Conservation (phyloP, 53 echinoderm and acorn worm species). For the Hippasteria phrygiana region DNA sequence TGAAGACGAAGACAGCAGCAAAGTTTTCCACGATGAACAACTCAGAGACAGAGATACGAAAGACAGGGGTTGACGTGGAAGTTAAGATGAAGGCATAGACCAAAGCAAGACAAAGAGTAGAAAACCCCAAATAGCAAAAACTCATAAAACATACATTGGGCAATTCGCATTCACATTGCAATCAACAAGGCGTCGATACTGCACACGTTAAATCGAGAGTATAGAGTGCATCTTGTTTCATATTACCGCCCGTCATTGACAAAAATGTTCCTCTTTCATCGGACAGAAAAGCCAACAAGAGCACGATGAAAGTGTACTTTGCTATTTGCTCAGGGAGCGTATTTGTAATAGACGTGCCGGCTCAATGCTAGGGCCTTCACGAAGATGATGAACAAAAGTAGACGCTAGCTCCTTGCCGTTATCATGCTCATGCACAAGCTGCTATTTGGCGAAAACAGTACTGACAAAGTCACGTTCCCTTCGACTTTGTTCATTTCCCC, state of each 20-base stretch:
- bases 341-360: neutral
- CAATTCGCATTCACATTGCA: neutral
- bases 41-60: too few species aligned
- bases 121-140: too few species aligned
- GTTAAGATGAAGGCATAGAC: neutral
- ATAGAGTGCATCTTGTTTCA: neutral
- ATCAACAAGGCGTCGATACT: neutral
- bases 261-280: neutral
- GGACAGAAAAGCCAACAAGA: neutral
- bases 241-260: neutral
- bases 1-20: neutral
- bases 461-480: neutral
- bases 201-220: too few species aligned
- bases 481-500: neutral
- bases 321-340: neutral
- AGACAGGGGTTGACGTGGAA: too few species aligned
- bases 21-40: neutral
- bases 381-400: neutral
- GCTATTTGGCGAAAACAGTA: neutral
- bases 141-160: too few species aligned
- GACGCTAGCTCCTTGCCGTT: neutral
- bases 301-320: neutral
- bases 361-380: neutral
- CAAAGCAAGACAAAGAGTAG: neutral
- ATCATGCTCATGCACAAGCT: neutral